Conservation (phyloP, 2,113 vertebrate genomes). For the Balaenoptera acutorostrata region DNA sequence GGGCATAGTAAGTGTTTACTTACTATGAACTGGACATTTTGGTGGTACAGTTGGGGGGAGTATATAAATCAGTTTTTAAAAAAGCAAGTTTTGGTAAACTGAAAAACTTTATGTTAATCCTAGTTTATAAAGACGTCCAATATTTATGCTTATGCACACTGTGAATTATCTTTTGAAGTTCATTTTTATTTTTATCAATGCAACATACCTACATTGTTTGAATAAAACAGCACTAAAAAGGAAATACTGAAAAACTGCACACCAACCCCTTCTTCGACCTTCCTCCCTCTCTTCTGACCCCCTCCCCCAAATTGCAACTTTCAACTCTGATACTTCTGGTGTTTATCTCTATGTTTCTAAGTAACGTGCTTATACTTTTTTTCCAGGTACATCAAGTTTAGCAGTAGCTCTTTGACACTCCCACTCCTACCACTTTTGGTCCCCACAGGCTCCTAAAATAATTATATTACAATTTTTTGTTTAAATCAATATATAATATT, state of each 20-base stretch:
- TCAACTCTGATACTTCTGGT: neutral
- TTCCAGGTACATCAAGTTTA: neutral
- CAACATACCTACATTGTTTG: neutral
- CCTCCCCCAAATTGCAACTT: neutral
- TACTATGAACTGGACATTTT: neutral
- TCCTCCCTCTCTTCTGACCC: neutral
- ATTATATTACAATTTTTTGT: neutral
- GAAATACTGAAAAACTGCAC: neutral
- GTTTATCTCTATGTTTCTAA: neutral
- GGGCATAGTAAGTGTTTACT: neutral
- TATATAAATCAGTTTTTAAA: neutral
- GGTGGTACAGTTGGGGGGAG: neutral
- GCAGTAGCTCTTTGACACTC: neutral
- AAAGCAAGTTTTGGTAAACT: conserved; percentile 6
- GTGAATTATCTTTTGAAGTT: neutral
- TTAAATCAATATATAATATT: neutral
- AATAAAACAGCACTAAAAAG: neutral
- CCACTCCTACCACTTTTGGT: neutral
- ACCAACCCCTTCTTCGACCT: neutral
- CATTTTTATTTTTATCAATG: conserved; percentile 20
- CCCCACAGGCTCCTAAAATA: neutral
- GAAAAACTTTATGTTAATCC: neutral
- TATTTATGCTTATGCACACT: neutral
- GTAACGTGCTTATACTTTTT: neutral
- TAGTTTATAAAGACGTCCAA: neutral